Base-by-base conservation (phyloP, 2,888 invertebrate species). In the Ectobius pallidus region DNA sequence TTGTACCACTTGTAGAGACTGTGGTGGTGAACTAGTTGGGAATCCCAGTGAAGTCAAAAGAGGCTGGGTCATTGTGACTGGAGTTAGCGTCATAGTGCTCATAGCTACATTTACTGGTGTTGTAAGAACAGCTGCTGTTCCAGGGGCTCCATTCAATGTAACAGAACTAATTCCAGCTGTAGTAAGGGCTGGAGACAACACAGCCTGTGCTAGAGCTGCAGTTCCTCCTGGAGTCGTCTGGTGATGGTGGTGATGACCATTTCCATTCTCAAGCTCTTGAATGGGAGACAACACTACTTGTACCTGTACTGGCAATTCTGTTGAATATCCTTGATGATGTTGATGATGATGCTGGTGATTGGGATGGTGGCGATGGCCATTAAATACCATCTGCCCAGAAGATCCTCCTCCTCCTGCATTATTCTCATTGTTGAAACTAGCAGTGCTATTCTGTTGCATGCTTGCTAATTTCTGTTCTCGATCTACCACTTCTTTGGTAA, bases 261-360 rank as follows among this genome's bases (percentile, higher is more conserved):
- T 91, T 44, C 88, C 89, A 75, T 92, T 90, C 78, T 94, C 95
- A 77, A 92, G 85, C 83, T 95, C 95, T 81, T 93, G 93, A 75
- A 95, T 95, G 0, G 94, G 94, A 1, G 93, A 93, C 18, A 95
- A 84, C 49, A 92, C 89, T 32, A 94, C 92, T 79, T 93, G 67
- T 14, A 93, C 87, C n/a, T n/a, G n/a, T 44, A 93, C 90, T 2
- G 92, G 91, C 62, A 91, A 86, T 78, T 92, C 92, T 74, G 87
- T 87, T 77, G 74, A 67, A 49, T 73, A 62, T 46, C 80, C 77
- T 52, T 78, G 77, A 34, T 77, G 72, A 32, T 77, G 34, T 78
- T 83, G 73, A 82, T 82, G 6, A 83, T 81, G 75, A 83, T 83
- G 16, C 80, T 81, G 70, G 83, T 82, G 6, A 83, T 81, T 75